Evolutionary conservation across 2,113 vertebrate species (phyloP), one percentile per base, ranked within the genome.

Genomic region (Choloepus hoffmanni): DNA sequence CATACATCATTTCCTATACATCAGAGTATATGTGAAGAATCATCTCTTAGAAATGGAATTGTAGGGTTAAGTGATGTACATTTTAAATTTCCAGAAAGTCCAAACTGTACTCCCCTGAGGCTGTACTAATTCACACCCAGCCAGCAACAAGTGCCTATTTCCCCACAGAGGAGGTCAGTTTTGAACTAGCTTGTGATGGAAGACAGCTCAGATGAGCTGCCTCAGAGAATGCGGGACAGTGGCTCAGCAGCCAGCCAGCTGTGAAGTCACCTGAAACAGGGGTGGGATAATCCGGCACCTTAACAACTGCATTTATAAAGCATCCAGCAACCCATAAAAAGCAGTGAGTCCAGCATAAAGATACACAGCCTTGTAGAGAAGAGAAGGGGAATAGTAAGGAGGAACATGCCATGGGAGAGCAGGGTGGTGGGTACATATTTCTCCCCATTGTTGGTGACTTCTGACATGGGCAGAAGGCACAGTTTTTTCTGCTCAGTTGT

Each of bases 391-490:
- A 28, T 1, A 23, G 60, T 9, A 26, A 24, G 4, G 30, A 81
- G 19, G 2, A 33, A 14, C 3, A 19, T 62, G 48, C 8, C 9
- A 0, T 1, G 1, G 7, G 7, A 24, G 18, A 50, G n/a, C 0
- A 12, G 1, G 58, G 16, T 26, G 14, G 82, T 70, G 84, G 48
- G 40, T 19, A 88, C 60, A 62, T 0, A 43, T 24, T 81, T 82
- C 33, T 74, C n/a, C 58, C 70, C 45, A 2, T 0, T 7, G 62
- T 19, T 62, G 68, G 40, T 40, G 94, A 73, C 45, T 85, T 53
- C 70, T 87, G 76, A 40, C 82, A 68, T 55, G 58, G 43, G 43
- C 16, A 40, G 26, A 93, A 82, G n/a, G 26, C 23, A 55, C 33
- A 10, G 12, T 43, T 68, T 90, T 78, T 67, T 85, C 85, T 86